A percentile compares a stretch with the other conserved stretches of the same genome.
These are phyloP conservation scores for Latrodectus geometricus DNA, from an alignment of 1,140 invertebrate species.

Conservation along the genomic window DNA sequence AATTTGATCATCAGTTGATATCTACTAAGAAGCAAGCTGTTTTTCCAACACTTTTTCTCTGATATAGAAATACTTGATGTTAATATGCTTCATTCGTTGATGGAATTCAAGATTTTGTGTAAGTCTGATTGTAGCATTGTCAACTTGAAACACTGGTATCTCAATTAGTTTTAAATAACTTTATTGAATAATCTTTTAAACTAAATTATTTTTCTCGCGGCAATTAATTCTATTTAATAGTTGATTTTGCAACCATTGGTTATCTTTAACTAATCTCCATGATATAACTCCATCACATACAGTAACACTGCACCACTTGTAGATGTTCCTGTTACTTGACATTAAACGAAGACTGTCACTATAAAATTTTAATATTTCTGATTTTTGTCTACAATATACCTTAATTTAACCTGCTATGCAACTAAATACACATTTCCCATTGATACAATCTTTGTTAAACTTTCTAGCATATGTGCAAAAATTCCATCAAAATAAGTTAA, in stretches of 20 bases:
- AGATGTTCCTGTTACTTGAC: conserved; percentile 61
- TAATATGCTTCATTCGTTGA: conserved; percentile 69
- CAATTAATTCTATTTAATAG: conserved; percentile 42
- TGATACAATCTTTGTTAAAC: too few relatives aligned
- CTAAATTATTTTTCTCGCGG: conserved; percentile 46
- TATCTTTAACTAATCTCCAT: conserved; percentile 47
- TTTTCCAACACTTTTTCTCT: conserved; percentile 64
- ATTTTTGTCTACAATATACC: background rate
- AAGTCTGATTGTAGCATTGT: conserved; percentile 67
- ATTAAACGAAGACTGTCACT: conserved; percentile 69
- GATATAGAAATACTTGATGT: conserved; percentile 67
- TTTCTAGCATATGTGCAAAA: too few relatives aligned
- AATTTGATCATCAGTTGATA: conserved; percentile 63
- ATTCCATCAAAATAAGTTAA: too few relatives aligned
- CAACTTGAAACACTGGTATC: conserved; percentile 57
- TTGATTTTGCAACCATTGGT: conserved; percentile 41
- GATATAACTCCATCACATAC: conserved; percentile 20
- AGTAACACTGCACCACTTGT: conserved; percentile 23
- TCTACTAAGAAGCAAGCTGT: background rate
- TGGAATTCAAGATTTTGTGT: conserved; percentile 68
- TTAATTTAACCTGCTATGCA: too few relatives aligned
- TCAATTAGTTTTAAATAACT: background rate
- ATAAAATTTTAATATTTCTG: conserved; percentile 47
- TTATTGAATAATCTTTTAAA: conserved; percentile 5
- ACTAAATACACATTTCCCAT: conserved; percentile 69